Percentiles rank a stretch among this genome's conserved stretches.
These are phyloP conservation scores for Diplodus puntazzo DNA, from an alignment of 2,797 vertebrate genomes.

Conservation along the genomic window DNA sequence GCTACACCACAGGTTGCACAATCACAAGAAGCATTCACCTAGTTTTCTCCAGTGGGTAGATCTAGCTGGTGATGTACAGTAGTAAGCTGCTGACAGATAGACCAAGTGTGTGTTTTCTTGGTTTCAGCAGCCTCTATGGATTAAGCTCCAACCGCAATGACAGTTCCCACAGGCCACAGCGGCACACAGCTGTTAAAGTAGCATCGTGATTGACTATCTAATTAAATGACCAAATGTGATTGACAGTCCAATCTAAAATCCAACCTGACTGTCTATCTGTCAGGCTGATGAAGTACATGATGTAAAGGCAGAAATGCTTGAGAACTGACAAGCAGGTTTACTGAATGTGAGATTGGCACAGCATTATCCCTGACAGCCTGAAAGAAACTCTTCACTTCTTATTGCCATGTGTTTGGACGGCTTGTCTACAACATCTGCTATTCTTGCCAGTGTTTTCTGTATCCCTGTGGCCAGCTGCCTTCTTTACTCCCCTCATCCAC, in stretches of 20 bases:
- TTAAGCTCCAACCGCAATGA: slow-evolving; percentile 44
- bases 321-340: slow-evolving; percentile 32
- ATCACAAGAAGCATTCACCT: slow-evolving; percentile 38
- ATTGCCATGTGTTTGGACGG: slow-evolving; percentile 25
- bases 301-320: slow-evolving; percentile 11
- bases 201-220: slow-evolving; percentile 18
- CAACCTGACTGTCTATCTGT: slow-evolving; percentile 7
- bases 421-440: slow-evolving; percentile 38
- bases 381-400: slow-evolving; percentile 17
- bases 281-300: slow-evolving; percentile 9
- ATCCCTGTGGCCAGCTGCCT: slow-evolving; percentile 36
- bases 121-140: slow-evolving; percentile 45
- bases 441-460: slow-evolving; percentile 17
- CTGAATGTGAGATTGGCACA: slow-evolving; percentile 18
- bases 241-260: slow-evolving; percentile 31
- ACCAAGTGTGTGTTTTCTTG: slow-evolving; percentile 31
- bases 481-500: slow-evolving; percentile 30
- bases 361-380: slow-evolving; percentile 1
- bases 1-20: slow-evolving; percentile 28
- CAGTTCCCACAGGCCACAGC: slow-evolving; percentile 19
- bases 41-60: slow-evolving; percentile 14
- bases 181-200: slow-evolving; percentile 24
- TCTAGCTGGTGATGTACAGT: neutral
- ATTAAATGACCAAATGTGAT: slow-evolving; percentile 20
- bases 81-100: slow-evolving; percentile 28